Evolutionary conservation across 2,888 invertebrate species (phyloP).

Genomic region (Barypeithes pellucidus): DNA sequence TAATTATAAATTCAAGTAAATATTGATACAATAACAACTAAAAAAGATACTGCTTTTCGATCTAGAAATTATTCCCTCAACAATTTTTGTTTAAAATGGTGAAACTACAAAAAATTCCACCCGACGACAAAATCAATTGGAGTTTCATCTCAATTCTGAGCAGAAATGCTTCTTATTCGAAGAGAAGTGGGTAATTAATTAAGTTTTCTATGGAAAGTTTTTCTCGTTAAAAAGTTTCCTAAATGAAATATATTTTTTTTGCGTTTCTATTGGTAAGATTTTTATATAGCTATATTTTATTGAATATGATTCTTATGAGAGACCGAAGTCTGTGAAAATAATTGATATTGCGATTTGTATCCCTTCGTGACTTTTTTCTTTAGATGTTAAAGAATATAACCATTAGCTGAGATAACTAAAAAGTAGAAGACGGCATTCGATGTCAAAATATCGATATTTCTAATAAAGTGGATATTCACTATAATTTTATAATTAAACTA

Average conservation of each 20-base stretch:
- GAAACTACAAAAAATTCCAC: slow-evolving; percentile 10
- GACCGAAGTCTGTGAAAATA: too few species aligned
- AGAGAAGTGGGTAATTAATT: slow-evolving; percentile 20
- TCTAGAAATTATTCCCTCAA: background rate
- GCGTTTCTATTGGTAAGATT: background rate
- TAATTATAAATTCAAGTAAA: too few species aligned
- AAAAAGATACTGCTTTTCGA: slow-evolving; percentile 12
- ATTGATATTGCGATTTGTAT: too few species aligned
- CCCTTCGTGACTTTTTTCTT: too few species aligned
- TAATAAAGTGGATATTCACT: too few species aligned
- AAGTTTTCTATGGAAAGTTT: slow-evolving; percentile 20
- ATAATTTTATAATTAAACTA: too few species aligned
- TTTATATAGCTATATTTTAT: background rate
- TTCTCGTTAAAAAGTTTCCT: slow-evolving; percentile 21
- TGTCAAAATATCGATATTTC: too few species aligned
- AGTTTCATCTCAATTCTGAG: slow-evolving; percentile 17
- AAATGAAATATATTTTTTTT: slow-evolving; percentile 23
- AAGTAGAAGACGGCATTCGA: too few species aligned
- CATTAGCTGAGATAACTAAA: too few species aligned
- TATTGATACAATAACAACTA: too few species aligned
- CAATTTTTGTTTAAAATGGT: background rate
- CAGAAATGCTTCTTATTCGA: slow-evolving; percentile 21
- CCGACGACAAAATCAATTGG: slow-evolving; percentile 19
- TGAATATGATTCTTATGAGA: background rate
- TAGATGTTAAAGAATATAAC: too few species aligned